Evolutionary conservation across 35 echinoderm and acorn worm genomes (phyloP), one percentile per base, ranked within the genome.

Genomic region (Ophiothrix spiculata): DNA sequence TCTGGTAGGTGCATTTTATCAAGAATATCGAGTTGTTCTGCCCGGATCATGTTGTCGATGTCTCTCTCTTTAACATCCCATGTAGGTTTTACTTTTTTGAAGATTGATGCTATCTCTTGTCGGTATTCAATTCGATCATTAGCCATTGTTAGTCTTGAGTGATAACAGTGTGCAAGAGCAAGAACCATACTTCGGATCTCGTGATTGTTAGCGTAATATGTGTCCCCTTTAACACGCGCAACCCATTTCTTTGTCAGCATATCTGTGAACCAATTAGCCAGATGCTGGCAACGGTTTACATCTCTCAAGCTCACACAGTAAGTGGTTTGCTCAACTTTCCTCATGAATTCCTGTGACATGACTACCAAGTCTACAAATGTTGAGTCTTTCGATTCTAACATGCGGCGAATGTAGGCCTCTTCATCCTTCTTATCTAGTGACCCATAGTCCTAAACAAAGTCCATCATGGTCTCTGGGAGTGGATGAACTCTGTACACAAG

Each of bases 221-320:
- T 34, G 3, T 78, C 76, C 14, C 12, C 76, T 78, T 78, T 2
- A 1, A 78, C 32, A 35, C 36, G 33, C 13, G 84, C 69, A 40
- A 86, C 56, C 3, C 23, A n/a, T 33, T 86, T 86, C 21, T 77
- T 32, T n/a, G 75, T 77, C 37, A 86, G 39, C 84, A 86, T 86
- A 6, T 21, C 84, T 38, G 38, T 86, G 35, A 86, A 75, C 84
- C 84, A 86, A 40, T 40, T 75, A 15, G 84, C 73, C 38, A 86
- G 84, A 45, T 86, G 38, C 73, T 86, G 63, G 84, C 84, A 86
- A 8, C 84, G 32, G 17, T 76, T 86, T 32, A 86, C 69, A 39
- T 86, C 84, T 31, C 84, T 56, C 21, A 86, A 39, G 84, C 84
- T 86, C 3, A 86, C 84, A 86, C 84, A 76, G 84, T 86, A 86